Evolutionary conservation across 2,113 vertebrate genomes (phyloP), one percentile per base, ranked within the genome.

Genomic region (Clarias gariepinus): DNA sequence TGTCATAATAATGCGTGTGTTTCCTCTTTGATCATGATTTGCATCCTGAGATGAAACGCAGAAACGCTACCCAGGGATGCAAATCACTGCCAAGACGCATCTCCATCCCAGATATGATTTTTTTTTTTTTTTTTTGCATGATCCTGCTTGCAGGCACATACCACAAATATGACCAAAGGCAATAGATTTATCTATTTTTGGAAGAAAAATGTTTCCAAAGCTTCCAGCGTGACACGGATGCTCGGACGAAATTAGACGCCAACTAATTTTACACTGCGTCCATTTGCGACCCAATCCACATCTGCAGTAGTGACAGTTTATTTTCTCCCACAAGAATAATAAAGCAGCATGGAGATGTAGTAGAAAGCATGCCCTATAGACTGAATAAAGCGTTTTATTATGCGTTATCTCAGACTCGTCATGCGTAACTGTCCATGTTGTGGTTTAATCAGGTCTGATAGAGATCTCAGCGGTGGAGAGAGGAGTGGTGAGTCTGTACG

Each of bases 381-480:
- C 41, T 69, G 41, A 77, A 63, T 30, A 30, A 28, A 77, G 61
- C 30, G 28, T 84, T 76, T 47, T 11, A 69, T 8, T 47, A 47
- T 8, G 47, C 47, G 5, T 47, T 1, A 47, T 8, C 47, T 87
- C 85, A 53, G 81, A 12, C 83, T 30, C 60, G 33, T 88, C 28
- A 74, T 87, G 63, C 60, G 80, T 84, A 47, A 83, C 86, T 73
- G 85, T 73, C 88, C 88, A 88, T 88, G 88, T 86, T 84, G 91
- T 93, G 77, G 92, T 47, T 89, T 87, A 69, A 89, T 89, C 91
- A 98, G 98, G 96, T 95, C 92, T 99, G 33, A 95, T 99, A 91
- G 97, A 99, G 94, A 98, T 99, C 93, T 99, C 97, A 76, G 96
- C 98, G 5, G 97, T 99, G 94, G 96, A 97, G 87, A 94, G 97